phyloP scores from a whole-genome alignment of 2,888 invertebrate genomes.

The Seira ritae region DNA sequence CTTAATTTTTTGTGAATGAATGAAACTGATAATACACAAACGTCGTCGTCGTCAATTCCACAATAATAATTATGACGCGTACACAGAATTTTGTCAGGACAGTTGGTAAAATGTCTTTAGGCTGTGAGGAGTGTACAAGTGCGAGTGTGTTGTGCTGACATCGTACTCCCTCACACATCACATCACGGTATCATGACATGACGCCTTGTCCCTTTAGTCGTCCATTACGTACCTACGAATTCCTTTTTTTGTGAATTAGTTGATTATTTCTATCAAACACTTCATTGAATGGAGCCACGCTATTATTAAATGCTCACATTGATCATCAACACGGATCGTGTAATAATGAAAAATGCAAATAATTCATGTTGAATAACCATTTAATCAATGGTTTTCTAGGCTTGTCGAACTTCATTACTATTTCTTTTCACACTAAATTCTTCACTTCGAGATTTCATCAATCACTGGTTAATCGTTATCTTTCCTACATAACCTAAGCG shows the following conservation, averaged over 20 bases:
- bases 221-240: too few relatives aligned
- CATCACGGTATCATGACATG: too few relatives aligned
- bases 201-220: too few relatives aligned
- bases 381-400: constrained; percentile 17
- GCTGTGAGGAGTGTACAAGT: too few relatives aligned
- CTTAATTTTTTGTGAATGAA: neutral
- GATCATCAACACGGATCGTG: constrained; percentile 50
- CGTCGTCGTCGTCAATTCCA: neutral
- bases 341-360: constrained; percentile 38
- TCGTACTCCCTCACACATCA: too few relatives aligned
- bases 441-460: constrained; percentile 15
- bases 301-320: constrained; percentile 24
- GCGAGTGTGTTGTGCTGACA: too few relatives aligned
- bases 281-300: constrained; percentile 13
- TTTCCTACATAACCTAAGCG: too few relatives aligned
- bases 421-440: constrained; percentile 20
- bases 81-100: neutral
- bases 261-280: neutral
- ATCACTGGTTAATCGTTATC: constrained; percentile 1
- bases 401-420: constrained; percentile 26
- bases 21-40: neutral
- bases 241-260: too few relatives aligned
- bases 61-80: neutral
- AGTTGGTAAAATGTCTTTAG: neutral
- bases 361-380: constrained; percentile 16